Conservation (phyloP, 2,113 vertebrate genomes). For the Tringa solitaria region DNA sequence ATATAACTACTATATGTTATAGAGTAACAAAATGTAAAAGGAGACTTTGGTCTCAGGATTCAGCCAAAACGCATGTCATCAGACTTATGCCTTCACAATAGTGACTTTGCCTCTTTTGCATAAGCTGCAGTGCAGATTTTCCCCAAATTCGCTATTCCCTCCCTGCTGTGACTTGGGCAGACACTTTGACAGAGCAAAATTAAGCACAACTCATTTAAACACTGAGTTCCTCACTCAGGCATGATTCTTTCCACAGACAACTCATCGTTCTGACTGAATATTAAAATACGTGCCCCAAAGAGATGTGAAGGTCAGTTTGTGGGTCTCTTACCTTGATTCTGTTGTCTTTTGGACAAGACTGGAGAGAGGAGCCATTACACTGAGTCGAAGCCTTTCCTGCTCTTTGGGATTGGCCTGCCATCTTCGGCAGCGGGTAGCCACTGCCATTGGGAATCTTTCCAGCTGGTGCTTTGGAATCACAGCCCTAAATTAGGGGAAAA, state of each 20-base stretch:
- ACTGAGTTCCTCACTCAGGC: not conserved
- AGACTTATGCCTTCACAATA: not conserved
- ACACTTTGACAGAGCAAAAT: not conserved
- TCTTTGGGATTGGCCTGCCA: slow-evolving; percentile 11
- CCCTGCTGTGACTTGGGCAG: not conserved
- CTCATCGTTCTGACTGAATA: not conserved
- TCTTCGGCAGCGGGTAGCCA: not conserved
- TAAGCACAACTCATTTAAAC: not conserved
- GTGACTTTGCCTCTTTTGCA: not conserved
- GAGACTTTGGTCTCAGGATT: not conserved
- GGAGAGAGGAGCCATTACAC: slow-evolving; percentile 56
- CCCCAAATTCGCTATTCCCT: not conserved
- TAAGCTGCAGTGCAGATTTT: not conserved
- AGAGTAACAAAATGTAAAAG: not conserved
- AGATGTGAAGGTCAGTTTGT: not conserved
- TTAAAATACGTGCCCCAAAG: not conserved
- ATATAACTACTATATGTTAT: not conserved
- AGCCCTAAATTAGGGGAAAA: slow-evolving; percentile 28
- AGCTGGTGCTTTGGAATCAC: slow-evolving; percentile 26
- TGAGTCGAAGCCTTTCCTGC: not conserved
- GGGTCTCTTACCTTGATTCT: slow-evolving; percentile 63
- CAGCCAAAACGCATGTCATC: not conserved
- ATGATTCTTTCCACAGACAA: not conserved
- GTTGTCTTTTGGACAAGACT: not conserved
- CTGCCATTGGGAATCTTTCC: slow-evolving; percentile 56